These are phyloP conservation scores for Pseudochromis fuscus DNA, from an alignment of 2,797 vertebrate species.

Conservation along the genomic window DNA sequence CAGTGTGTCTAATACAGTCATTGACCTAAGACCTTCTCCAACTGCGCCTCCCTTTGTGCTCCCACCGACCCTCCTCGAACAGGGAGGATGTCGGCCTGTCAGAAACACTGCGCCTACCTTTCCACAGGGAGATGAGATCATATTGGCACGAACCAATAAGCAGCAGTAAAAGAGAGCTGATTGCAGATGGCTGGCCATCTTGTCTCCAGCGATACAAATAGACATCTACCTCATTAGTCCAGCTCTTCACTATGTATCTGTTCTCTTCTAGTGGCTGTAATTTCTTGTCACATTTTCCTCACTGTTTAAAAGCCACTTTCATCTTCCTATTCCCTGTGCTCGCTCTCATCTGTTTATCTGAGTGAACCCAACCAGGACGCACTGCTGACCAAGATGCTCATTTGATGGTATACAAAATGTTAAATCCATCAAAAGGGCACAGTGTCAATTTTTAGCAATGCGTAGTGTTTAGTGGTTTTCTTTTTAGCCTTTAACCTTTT, in stretches of 20 bases:
- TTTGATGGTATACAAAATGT: not conserved
- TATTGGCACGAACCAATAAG: constrained; percentile 58
- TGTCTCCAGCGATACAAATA: constrained; percentile 55
- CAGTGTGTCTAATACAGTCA: constrained; percentile 77
- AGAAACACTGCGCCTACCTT: constrained; percentile 52
- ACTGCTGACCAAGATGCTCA: not conserved
- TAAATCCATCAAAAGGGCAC: not conserved
- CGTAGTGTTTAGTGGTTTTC: not conserved
- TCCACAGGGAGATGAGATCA: constrained; percentile 62
- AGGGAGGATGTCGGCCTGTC: constrained; percentile 64
- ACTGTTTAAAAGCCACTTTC: constrained; percentile 20
- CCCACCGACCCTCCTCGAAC: constrained; percentile 42
- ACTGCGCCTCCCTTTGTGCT: constrained; percentile 53
- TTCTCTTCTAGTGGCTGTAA: constrained; percentile 17
- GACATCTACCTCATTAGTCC: constrained; percentile 59
- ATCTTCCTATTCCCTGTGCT: not conserved
- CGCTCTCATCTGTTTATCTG: constrained; percentile 16
- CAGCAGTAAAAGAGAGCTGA: constrained; percentile 46
- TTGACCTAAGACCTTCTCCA: constrained; percentile 76
- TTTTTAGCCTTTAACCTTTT: constrained; percentile 15
- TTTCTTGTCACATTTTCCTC: constrained; percentile 15
- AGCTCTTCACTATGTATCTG: constrained; percentile 27
- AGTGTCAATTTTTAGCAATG: not conserved
- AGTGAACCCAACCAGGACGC: constrained; percentile 7
- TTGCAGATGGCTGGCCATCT: constrained; percentile 46